phyloP scores from a whole-genome alignment of 2,888 invertebrate genomes.

The Microctonus hyperodae region DNA sequence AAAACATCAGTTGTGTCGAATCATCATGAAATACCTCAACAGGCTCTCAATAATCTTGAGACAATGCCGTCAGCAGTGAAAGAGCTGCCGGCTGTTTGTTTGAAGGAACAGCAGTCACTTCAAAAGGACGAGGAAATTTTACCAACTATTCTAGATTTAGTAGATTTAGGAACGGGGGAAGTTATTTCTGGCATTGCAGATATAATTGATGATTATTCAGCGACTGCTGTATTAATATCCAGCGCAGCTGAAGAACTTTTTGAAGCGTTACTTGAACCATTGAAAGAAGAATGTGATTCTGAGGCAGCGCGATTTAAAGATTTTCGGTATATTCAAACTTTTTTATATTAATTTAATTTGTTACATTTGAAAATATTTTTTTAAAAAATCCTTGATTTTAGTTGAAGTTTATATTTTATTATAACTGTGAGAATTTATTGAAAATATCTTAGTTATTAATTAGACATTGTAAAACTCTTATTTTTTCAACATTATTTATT shows the following conservation, averaged over 20 bases:
- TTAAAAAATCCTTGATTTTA: too few relatives aligned
- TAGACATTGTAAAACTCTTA: too few relatives aligned
- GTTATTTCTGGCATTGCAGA: slow-evolving; percentile 8
- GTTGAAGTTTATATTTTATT: too few relatives aligned
- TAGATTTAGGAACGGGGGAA: not conserved
- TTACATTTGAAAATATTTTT: too few relatives aligned
- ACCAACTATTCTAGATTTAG: slow-evolving; percentile 23
- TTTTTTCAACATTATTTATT: too few relatives aligned
- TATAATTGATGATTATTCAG: slow-evolving; percentile 8
- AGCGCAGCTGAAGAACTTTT: not conserved
- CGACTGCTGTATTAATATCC: not conserved
- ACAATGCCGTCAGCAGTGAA: too few relatives aligned
- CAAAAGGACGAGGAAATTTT: not conserved
- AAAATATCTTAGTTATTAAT: too few relatives aligned
- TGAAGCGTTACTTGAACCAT: slow-evolving; percentile 2
- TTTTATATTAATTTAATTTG: not conserved
- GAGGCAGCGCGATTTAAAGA: not conserved
- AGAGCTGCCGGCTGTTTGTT: too few relatives aligned
- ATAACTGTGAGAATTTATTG: too few relatives aligned
- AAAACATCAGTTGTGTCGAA: not conserved
- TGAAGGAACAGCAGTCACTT: not conserved
- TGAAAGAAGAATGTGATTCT: slow-evolving; percentile 15
- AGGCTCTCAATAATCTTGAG: not conserved
- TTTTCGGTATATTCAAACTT: slow-evolving; percentile 5
- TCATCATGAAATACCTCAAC: not conserved